Conservation (phyloP, 2,888 invertebrate species). For the Blera fallax region DNA sequence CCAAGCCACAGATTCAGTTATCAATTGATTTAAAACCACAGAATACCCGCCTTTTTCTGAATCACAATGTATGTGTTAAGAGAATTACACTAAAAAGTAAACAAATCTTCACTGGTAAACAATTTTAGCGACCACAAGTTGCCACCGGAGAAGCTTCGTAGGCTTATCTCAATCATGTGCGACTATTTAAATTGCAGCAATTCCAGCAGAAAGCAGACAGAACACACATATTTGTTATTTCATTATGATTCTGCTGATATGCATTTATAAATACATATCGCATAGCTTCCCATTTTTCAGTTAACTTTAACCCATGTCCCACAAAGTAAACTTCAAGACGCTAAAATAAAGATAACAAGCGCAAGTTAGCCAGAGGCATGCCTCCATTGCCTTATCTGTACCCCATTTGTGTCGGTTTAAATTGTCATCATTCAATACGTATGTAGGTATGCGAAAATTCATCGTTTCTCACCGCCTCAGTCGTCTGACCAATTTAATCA, state of each 20-base stretch:
- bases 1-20: conserved; percentile 29
- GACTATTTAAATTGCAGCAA: background rate
- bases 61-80: background rate
- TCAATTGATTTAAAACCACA: conserved; percentile 42
- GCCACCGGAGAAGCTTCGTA: conserved; percentile 1
- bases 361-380: conserved; percentile 5
- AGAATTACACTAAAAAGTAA: conserved; percentile 28
- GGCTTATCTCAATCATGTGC: background rate
- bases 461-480: background rate
- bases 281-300: background rate
- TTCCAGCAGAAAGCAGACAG: background rate
- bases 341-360: conserved; percentile 22
- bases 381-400: conserved; percentile 5
- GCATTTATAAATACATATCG: background rate
- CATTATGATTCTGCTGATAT: background rate
- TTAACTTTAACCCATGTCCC: background rate
- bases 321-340: background rate
- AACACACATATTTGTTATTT: background rate
- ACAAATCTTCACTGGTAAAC: conserved; percentile 41
- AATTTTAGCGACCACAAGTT: conserved; percentile 22
- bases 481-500: background rate
- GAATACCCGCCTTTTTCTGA: background rate
- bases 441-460: background rate
- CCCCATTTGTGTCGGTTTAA: background rate
- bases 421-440: conserved; percentile 17